phyloP scores from a whole-genome alignment of 2,888 invertebrate species.

The Clepsis dumicolana region DNA sequence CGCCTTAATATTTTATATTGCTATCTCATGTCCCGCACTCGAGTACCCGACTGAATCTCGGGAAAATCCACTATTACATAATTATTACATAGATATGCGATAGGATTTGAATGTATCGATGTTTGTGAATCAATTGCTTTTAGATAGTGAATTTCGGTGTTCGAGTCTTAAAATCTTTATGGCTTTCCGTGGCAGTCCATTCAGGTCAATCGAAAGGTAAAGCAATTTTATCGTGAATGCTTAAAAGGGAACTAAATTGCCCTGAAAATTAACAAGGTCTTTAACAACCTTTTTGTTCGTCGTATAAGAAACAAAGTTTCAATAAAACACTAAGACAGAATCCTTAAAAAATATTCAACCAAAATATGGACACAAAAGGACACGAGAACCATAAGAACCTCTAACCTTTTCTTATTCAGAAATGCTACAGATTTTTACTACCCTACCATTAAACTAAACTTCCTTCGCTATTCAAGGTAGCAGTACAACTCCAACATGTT shows the following conservation, averaged over 20 bases:
- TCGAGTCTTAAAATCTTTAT: background rate
- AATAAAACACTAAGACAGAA: background rate
- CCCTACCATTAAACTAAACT: too few species aligned
- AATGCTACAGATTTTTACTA: too few species aligned
- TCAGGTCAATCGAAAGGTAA: background rate
- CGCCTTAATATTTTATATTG: constrained; percentile 5
- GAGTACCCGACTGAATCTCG: background rate
- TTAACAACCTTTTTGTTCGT: background rate
- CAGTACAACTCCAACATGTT: background rate
- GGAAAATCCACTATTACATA: background rate
- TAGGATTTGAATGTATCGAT: background rate
- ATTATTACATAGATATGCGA: background rate
- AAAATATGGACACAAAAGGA: too few species aligned
- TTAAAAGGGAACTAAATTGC: background rate
- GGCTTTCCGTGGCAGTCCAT: too few species aligned
- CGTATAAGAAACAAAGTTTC: background rate
- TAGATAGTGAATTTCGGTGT: background rate
- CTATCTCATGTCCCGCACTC: background rate
- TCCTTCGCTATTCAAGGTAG: background rate
- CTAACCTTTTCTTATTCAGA: too few species aligned
- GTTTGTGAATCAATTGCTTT: background rate
- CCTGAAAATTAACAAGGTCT: background rate
- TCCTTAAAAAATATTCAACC: too few species aligned
- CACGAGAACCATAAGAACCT: too few species aligned
- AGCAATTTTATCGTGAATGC: background rate